Base-by-base conservation (phyloP, 1,140 invertebrate species). In the Drosophila pectinifera region DNA sequence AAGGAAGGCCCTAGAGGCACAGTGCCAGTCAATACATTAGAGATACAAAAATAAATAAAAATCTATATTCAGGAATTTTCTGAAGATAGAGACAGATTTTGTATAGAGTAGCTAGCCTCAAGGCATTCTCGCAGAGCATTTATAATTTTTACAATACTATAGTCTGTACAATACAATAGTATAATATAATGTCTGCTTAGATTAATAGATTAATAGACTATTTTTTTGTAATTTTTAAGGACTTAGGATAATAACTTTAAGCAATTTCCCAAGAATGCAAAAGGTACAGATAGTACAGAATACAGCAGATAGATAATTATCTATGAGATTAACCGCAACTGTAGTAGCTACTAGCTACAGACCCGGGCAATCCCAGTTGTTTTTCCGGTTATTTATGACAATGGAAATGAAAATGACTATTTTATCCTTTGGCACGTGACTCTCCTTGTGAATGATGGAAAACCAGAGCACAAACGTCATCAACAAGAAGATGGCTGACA, bases 401-500 rank as follows among this genome's bases (percentile, higher is more conserved):
- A 72, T 78, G 75, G 54, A 69, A 70, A 61, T 57, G 62, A 49
- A 57, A 59, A 69, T 70, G 63, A 78, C 80, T 78, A 55, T 58
- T 67, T 78, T 57, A 64, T 82, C 73, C 62, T 65, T 74, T 69
- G 74, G 78, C 81, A 86, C 81, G 82, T 85, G 81, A 86, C 82
- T 77, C 56, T 39, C 14, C 53, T 10, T 24, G 24, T 16, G 51
- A 62, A 56, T 49, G 45, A 42, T 74, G 70, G 51, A n/a, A 74
- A 54, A 46, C 48, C 49, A 62, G 69, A 43, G 65, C 65, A 43
- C 34, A 49, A 59, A 39, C 59, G 49, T 54, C 48, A 74, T 36
- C 72, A 63, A 55, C 28, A 55, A 16, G 26, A 55, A 16, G 26
- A 43, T 42, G 46, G 22, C n/a, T 49, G 45, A 45, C 53, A 45